phyloP scores from a whole-genome alignment of 2,113 vertebrate genomes.

The Aegithalos caudatus region DNA sequence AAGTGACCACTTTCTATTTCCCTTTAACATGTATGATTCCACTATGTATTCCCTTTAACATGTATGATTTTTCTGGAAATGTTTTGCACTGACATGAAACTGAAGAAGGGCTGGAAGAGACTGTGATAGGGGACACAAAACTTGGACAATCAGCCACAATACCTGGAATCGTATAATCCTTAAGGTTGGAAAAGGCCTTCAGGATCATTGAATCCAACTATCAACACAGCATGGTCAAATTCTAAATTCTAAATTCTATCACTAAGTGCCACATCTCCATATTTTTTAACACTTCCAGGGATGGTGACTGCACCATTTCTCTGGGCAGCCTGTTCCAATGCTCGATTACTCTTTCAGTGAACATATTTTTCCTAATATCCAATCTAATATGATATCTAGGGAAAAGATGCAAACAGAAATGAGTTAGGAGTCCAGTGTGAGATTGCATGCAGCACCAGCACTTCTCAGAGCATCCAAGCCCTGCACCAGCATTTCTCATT shows the following conservation, averaged over 20 bases:
- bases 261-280: neutral
- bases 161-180: neutral
- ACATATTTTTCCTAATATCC: neutral
- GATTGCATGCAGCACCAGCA: neutral
- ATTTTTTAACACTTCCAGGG: neutral
- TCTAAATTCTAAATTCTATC: neutral
- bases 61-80: neutral
- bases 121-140: neutral
- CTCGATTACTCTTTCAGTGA: neutral
- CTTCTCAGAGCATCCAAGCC: neutral
- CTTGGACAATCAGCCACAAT: neutral
- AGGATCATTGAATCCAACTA: neutral
- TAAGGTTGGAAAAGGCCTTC: neutral
- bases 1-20: neutral
- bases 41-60: neutral
- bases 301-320: neutral
- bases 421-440: neutral
- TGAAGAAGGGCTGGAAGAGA: neutral
- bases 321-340: neutral
- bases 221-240: neutral
- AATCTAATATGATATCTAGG: neutral
- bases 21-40: neutral
- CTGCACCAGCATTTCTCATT: neutral
- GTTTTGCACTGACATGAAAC: neutral
- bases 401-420: neutral